These are phyloP conservation scores for Chesias legatella DNA, from an alignment of 2,888 invertebrate species.

Conservation along the genomic window DNA sequence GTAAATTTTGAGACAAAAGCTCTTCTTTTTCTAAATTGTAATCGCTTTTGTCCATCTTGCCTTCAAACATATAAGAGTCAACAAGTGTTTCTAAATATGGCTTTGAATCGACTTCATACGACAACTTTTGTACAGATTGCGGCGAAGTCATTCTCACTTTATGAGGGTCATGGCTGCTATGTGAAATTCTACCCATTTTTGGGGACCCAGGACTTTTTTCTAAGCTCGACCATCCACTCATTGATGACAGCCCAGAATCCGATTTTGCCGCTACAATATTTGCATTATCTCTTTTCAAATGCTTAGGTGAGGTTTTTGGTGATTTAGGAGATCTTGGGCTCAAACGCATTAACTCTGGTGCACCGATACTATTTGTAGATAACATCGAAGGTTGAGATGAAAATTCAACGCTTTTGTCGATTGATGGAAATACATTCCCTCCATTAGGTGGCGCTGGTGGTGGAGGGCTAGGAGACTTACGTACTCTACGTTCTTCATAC, in stretches of 20 bases:
- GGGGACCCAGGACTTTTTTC: constrained; percentile 93
- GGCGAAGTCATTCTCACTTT: constrained; percentile 66
- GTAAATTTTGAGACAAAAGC: constrained; percentile 47
- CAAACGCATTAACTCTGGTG: constrained; percentile 75
- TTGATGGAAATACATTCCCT: constrained; percentile 67
- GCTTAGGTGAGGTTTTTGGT: constrained; percentile 86
- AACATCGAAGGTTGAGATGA: constrained; percentile 53
- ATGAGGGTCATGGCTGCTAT: constrained; percentile 62
- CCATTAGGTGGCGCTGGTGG: constrained; percentile 90
- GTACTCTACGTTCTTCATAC: constrained; percentile 71
- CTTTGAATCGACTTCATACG: constrained; percentile 65
- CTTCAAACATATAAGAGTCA: constrained; percentile 71
- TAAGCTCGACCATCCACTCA: constrained; percentile 92
- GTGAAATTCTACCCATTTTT: constrained; percentile 76
- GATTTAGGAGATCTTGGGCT: constrained; percentile 87
- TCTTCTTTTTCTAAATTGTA: constrained; percentile 51
- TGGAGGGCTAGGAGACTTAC: constrained; percentile 86
- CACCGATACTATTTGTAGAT: constrained; percentile 48
- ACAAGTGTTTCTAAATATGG: constrained; percentile 80
- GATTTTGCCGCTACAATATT: constrained; percentile 89
- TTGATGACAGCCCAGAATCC: constrained; percentile 91
- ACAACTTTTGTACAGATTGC: constrained; percentile 58
- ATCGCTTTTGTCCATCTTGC: constrained; percentile 55
- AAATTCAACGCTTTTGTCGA: constrained; percentile 60
- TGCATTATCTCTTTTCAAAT: constrained; percentile 79